Conservation (phyloP, 2,113 vertebrate genomes). For the Coptodon bakossiorum region DNA sequence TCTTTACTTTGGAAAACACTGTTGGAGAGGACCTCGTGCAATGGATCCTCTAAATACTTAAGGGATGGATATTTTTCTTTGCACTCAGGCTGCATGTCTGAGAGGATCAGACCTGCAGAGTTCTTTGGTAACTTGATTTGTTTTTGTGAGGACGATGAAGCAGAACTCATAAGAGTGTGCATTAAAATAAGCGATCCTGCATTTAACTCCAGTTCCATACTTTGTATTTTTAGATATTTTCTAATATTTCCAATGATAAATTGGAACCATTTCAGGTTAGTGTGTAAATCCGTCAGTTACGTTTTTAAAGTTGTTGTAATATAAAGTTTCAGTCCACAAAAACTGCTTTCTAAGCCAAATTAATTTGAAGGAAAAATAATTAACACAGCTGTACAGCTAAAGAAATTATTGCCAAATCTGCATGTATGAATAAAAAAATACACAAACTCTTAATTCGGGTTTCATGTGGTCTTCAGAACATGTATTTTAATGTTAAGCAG, state of each 20-base stretch:
- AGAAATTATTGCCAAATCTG: background rate
- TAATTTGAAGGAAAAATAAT: background rate
- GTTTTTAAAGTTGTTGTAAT: background rate
- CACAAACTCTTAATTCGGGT: background rate
- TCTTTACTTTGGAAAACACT: constrained; percentile 20
- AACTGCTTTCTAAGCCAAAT: background rate
- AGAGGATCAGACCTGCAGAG: background rate
- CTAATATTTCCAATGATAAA: background rate
- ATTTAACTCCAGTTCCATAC: background rate
- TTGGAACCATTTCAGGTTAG: background rate
- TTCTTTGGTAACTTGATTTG: constrained; percentile 25
- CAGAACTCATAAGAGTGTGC: background rate
- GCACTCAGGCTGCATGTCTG: background rate
- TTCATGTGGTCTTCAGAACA: background rate
- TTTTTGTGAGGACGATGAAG: background rate
- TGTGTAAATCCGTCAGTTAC: background rate
- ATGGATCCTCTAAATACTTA: constrained; percentile 20
- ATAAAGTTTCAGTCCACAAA: background rate
- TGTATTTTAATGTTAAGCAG: background rate
- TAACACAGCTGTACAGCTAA: background rate
- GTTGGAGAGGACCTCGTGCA: constrained; percentile 4
- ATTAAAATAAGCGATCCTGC: background rate
- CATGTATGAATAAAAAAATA: background rate
- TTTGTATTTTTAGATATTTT: background rate
- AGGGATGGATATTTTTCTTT: background rate